phyloP scores from a whole-genome alignment of 2,888 invertebrate species.

The Lasioglossum pauxillum region DNA sequence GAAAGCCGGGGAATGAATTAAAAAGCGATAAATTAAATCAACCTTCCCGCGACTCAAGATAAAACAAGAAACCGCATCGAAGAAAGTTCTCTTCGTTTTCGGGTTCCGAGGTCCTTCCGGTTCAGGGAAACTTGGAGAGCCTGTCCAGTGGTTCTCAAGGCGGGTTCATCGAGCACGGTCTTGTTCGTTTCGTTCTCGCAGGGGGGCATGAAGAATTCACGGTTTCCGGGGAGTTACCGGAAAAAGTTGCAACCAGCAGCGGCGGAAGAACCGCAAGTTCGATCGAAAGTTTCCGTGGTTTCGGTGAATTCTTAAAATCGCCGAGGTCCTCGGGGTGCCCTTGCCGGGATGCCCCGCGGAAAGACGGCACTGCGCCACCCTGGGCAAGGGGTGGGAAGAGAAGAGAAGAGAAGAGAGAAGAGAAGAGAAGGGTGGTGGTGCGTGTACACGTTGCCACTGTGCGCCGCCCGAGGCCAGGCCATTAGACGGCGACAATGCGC shows the following conservation, averaged over 20 bases:
- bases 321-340: conserved; percentile 28
- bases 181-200: background rate
- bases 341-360: conserved; percentile 27
- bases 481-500: conserved; percentile 82
- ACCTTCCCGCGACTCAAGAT: background rate
- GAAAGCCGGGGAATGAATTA: background rate
- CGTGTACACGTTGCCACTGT: conserved; percentile 68
- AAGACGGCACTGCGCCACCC: conserved; percentile 53
- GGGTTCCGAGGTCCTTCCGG: background rate
- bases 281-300: conserved; percentile 2
- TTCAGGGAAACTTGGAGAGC: background rate
- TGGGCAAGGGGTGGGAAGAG: background rate
- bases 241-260: background rate
- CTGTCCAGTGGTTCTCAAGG: background rate
- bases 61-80: background rate
- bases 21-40: conserved; percentile 8
- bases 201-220: conserved; percentile 31
- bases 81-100: background rate
- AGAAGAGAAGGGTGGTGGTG: conserved; percentile 40
- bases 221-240: background rate
- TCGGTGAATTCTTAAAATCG: conserved; percentile 11
- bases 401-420: background rate
- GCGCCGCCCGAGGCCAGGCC: conserved; percentile 78
- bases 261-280: background rate
- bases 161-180: background rate